Base-by-base conservation (phyloP, 2,888 invertebrate species). In the Villa cingulata region DNA sequence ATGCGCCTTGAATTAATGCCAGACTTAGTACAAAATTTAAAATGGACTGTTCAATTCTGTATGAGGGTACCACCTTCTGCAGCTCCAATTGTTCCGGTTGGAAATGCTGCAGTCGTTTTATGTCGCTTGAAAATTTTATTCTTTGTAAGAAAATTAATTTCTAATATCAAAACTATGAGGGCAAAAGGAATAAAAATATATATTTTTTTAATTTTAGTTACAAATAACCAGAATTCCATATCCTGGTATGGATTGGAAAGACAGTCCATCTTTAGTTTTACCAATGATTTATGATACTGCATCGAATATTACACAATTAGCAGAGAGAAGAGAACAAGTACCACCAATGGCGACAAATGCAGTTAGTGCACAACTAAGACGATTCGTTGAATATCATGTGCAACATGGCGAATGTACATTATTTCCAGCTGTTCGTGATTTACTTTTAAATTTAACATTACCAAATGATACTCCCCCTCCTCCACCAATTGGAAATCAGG, bases 31-130 rank as follows among this genome's bases (percentile, higher is more conserved):
- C 78, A 77, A 51, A 80, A 77, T 46, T 72, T 83, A 55, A 87
- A 86, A 59, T 96, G 95, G 95, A 77, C 81, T 41, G 83, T 92
- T 48, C 89, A 90, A 67, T 86, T 90, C 81, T 89, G 92, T 69
- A 76, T 95, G 63, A 80, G 94, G 48, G 86, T 92, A 57, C 92
- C 95, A 49, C 92, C 92, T 54, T 84, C 88, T 37, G 82, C 83
- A 16, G 76, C 80, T 27, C 87, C 84, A 45, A 86, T 92, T 58
- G 85, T 90, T 55, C 90, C 92, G n/a, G 83, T 83, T 46, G 92
- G 94, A 10, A 86, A 85, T 70, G 82, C 89, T 20, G 90, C 88
- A 43, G 84, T 94, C 56, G 74, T 91, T 50, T 81, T 87, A 54
- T 84, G 85, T 56, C 81, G 85, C 53, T 81, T 81, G 61, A 94